Evolutionary conservation across 2,888 invertebrate genomes (phyloP), one percentile per base, ranked within the genome.

Genomic region (Oxystoma pomonae): DNA sequence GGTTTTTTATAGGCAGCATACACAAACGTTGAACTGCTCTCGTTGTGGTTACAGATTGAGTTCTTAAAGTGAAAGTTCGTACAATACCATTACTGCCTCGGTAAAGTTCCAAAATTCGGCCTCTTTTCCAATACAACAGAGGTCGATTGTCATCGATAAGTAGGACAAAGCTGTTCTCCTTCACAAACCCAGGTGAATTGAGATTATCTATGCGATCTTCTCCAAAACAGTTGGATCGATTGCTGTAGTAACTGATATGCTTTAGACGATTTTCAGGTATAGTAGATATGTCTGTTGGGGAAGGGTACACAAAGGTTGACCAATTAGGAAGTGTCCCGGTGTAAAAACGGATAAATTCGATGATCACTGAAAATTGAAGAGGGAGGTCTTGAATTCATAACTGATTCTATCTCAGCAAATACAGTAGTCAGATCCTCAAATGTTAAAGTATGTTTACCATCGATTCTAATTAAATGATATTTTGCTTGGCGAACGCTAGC

Each of bases 321-420:
- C 66, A 20, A 68, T 66, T n/a, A 68, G 22, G 55, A 68, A 69
- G 58, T 68, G 67, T n/a, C 66, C 69, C 3, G 67, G 68, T 9
- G 66, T 69, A 0, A 70, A 58, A 16, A 58, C 56, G 12, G 58
- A 50, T 7, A 62, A 55, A 17, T 60, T 59, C 1, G 55, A 57
- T 9, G 65, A n/a, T n/a, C 60, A 62, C 66, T 65, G n/a, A 51
- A 35, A 12, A 12, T 35, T 35, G n/a, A n/a, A n/a, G n/a, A n/a
- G n/a, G n/a, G 19, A 16, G 58, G 58, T 49, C 58, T 20, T 2
- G 58, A 58, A 7, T 58, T 58, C 21, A 58, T 16, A 35, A 58
- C 19, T 35, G 58, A 21, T 49, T 58, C 58, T 17, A 22, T n/a
- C n/a, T 49, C 21, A 20, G 58, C n/a, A 16, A 20, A n/a, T 35